Base-by-base conservation (phyloP, 2,888 invertebrate species). In the Aleiodes testaceus region DNA sequence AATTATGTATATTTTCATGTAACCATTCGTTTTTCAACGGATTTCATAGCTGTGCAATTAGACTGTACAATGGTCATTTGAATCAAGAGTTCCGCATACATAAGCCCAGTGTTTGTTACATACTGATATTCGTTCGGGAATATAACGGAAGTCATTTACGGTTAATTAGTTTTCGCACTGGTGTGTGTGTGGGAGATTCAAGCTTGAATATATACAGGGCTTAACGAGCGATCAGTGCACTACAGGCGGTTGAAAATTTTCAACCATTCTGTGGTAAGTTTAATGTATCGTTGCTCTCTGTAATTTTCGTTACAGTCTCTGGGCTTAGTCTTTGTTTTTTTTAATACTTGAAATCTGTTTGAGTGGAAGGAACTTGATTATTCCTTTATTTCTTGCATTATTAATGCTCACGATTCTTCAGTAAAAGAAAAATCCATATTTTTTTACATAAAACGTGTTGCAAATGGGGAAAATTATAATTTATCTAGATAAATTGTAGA, bases 21-120 rank as follows among this genome's bases (percentile, higher is more conserved):
- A 11, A 7, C 7, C 44, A 44, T 63, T 69, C 20, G 18, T 52
- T 16, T 59, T 70, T 72, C 70, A 70, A 69, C 71, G 59, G 36
- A 36, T 59, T 59, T 36, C 59, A 59, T 59, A 36, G 59, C 16
- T n/a, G 59, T 36, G 11, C 59, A 59, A 59, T 55, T 55, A 55
- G 36, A 55, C 36, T 36, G 36, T 16, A 26, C 16, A 14, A 36
- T 20, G 11, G 42, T 59, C 18, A 42, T 42, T 42, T 36, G 36
- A 59, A 59, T 59, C 59, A 59, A 18, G 42, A 36, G 42, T 42
- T 36, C 42, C 18, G 36, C 59, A 59, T 42, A 42, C 18, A 59
- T 42, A 59, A 36, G 36, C 42, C 36, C 16, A 59, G 36, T 59
- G 59, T 36, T 42, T 16, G 59, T 59, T 59, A 36, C 59, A 59